Evolutionary conservation across 2,888 invertebrate species (phyloP).

Genomic region (Aleiodes alternator): DNA sequence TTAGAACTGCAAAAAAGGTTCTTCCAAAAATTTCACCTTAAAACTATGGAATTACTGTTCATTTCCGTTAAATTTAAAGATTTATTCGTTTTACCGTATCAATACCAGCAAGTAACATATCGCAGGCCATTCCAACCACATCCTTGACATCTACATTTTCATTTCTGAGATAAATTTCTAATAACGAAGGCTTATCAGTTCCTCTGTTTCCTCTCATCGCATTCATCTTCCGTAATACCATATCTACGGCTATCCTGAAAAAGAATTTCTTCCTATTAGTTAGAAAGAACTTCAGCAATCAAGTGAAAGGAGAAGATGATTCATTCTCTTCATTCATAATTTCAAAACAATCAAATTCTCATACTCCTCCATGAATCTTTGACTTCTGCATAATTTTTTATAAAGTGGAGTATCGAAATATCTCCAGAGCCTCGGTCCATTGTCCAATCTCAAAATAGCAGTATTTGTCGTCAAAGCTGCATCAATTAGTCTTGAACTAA

Average conservation of each 20-base stretch:
- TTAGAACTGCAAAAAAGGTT: no score
- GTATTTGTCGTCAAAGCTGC: slow-evolving; percentile 86
- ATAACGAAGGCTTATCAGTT: slow-evolving; percentile 76
- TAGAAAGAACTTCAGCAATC: no score
- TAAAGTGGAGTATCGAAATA: slow-evolving; percentile 85
- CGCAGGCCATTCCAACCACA: slow-evolving; percentile 88
- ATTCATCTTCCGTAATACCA: slow-evolving; percentile 79
- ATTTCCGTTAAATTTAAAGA: not conserved
- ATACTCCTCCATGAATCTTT: slow-evolving; percentile 84
- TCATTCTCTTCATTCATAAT: no score
- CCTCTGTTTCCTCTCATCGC: slow-evolving; percentile 74
- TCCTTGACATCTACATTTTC: slow-evolving; percentile 85
- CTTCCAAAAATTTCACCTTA: no score
- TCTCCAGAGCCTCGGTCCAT: slow-evolving; percentile 84
- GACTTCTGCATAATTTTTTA: slow-evolving; percentile 81
- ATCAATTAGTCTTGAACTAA: slow-evolving; percentile 82
- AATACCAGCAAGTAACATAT: slow-evolving; percentile 89
- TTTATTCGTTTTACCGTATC: slow-evolving; percentile 82
- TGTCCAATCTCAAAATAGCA: slow-evolving; percentile 82
- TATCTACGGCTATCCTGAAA: slow-evolving; percentile 81
- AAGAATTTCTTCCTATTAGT: not conserved
- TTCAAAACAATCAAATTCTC: slow-evolving; percentile 44
- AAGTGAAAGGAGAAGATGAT: no score
- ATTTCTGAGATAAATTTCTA: slow-evolving; percentile 83
- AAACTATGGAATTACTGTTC: slow-evolving; percentile 19